Evolutionary conservation across 37 sponge, comb jelly and placozoan species (phyloP).

Genomic region (Halichondria panicea): DNA sequence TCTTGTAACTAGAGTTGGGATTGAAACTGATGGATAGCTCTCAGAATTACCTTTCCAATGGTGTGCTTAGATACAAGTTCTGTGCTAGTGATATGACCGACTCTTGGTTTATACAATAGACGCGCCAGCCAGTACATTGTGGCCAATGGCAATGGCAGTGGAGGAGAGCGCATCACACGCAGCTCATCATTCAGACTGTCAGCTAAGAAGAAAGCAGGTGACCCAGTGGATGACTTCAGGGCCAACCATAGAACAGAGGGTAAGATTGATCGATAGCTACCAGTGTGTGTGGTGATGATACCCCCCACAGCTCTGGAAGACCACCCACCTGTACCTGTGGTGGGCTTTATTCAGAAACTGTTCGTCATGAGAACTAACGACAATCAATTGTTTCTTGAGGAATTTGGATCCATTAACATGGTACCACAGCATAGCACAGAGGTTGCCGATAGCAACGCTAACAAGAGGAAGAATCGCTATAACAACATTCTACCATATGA

Average conservation of each 20-base stretch:
- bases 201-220: slow-evolving; percentile 33
- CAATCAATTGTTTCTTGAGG: slow-evolving; percentile 82
- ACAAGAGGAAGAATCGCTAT: slow-evolving; percentile 77
- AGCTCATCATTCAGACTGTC: slow-evolving; percentile 37
- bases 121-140: too few species aligned
- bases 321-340: slow-evolving; percentile 63
- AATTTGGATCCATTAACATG: slow-evolving; percentile 73
- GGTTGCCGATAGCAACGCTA: slow-evolving; percentile 10
- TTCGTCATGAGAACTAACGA: slow-evolving; percentile 63
- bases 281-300: not conserved
- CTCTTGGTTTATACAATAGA: too few species aligned
- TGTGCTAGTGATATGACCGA: too few species aligned
- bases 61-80: too few species aligned
- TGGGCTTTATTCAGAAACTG: slow-evolving; percentile 52
- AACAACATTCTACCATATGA: slow-evolving; percentile 85
- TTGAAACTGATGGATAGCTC: too few species aligned
- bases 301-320: slow-evolving; percentile 38
- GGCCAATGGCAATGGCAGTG: too few species aligned
- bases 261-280: not conserved
- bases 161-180: slow-evolving; percentile 7
- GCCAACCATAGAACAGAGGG: slow-evolving; percentile 35
- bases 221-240: slow-evolving; percentile 63
- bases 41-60: too few species aligned
- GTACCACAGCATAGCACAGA: slow-evolving; percentile 18
- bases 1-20: too few species aligned